Conservation (phyloP, 2,888 invertebrate genomes). For the Allacma fusca region DNA sequence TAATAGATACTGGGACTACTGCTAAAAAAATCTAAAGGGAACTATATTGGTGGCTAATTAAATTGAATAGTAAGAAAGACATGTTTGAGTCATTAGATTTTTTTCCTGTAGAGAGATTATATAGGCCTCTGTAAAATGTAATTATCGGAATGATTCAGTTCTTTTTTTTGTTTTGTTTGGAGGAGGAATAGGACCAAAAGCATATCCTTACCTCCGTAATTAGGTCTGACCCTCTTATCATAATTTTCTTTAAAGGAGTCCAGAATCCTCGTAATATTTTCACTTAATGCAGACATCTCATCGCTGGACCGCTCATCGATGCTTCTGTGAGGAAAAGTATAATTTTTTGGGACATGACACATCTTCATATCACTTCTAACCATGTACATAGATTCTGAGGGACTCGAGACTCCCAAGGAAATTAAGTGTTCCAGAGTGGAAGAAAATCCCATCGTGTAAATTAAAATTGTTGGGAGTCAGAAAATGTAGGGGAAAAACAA, state of each 20-base stretch:
- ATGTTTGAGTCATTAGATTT: too few species aligned
- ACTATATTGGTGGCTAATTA: too few species aligned
- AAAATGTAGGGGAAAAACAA: conserved; percentile 19
- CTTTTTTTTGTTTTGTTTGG: not conserved
- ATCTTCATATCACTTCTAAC: too few species aligned
- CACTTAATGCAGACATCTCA: conserved; percentile 43
- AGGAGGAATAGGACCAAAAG: not conserved
- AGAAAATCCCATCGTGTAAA: not conserved
- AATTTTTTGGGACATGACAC: not conserved
- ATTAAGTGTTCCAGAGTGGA: too few species aligned
- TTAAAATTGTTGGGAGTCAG: not conserved
- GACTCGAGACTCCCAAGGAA: too few species aligned
- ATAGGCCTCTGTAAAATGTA: too few species aligned
- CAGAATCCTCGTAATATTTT: conserved; percentile 49
- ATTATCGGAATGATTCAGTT: not conserved
- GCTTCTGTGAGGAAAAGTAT: conserved; percentile 7
- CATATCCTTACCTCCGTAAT: conserved; percentile 46
- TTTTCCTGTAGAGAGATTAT: too few species aligned
- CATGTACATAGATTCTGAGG: too few species aligned
- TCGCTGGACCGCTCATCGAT: conserved; percentile 36
- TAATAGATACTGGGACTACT: too few species aligned
- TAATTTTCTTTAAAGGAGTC: conserved; percentile 50
- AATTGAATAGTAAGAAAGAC: too few species aligned
- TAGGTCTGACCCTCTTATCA: conserved; percentile 51
- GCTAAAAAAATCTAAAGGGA: too few species aligned